Evolutionary conservation across 1,140 invertebrate species (phyloP).

Genomic region (Spodoptera litura): DNA sequence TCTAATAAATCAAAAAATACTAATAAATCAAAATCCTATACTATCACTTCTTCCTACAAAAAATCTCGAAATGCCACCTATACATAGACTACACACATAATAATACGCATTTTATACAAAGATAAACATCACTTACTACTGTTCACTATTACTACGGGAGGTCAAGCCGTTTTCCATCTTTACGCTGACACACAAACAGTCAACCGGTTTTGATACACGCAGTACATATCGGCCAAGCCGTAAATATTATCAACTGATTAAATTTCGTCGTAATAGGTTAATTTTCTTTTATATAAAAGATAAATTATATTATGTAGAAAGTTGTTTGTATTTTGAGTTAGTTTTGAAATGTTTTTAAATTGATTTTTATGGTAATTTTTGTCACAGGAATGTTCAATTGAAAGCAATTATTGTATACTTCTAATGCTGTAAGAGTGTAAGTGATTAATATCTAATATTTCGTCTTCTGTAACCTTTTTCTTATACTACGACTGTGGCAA

Average conservation of each 20-base stretch:
- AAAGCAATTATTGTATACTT: no score
- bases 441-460: no score
- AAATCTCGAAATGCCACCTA: neutral
- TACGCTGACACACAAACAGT: conserved; percentile 15
- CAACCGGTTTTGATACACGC: conserved; percentile 12
- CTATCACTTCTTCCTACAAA: no score
- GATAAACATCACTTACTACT: conserved; percentile 4
- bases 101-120: neutral
- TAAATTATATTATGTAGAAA: conserved; percentile 13
- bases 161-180: conserved; percentile 13
- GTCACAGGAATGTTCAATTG: no score
- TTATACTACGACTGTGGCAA: no score
- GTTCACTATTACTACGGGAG: neutral
- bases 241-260: conserved; percentile 38
- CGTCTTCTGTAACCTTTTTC: no score
- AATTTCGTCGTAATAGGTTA: conserved; percentile 10
- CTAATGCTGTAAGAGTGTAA: no score
- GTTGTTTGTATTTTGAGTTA: conserved; percentile 2
- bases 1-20: no score
- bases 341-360: neutral
- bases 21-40: no score
- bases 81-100: neutral
- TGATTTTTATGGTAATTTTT: neutral
- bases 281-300: conserved; percentile 10
- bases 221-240: neutral